Evolutionary conservation across 2,797 vertebrate species (phyloP), one percentile per base, ranked within the genome.

Genomic region (Buphagus erythrorhynchus): DNA sequence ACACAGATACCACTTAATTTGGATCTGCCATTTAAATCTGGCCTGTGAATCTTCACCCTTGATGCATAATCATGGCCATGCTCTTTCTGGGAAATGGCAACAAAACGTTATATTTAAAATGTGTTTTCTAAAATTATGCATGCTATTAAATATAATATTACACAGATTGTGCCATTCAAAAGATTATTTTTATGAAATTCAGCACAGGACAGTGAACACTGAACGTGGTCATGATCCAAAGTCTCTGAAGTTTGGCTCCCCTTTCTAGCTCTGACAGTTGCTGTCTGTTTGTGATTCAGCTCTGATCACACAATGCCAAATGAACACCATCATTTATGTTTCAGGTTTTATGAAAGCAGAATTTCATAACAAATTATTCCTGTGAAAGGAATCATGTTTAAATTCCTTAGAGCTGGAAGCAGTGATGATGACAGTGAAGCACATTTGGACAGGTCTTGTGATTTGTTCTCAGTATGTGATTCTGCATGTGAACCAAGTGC

Each of bases 331-430:
- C 1, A 13, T 59, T 63, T 76, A 38, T 48, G n/a, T 42, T 86
- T 82, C 62, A 57, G 42, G 48, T 84, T 69, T 57, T 63, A 59
- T 6, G 46, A 88, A 86, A n/a, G n/a, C 33, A 82, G 45, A 82
- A 52, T 55, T 54, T 57, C 16, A 95, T 40, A 84, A 75, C 8
- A 67, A 33, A 49, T 35, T 73, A 52, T 67, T 89, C 14, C 55
- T 65, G 19, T 74, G 55, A 36, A 85, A 86, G 42, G 40, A 83
- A 61, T 77, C 18, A 28, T 49, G 26, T 74, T 91, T 65, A 74
- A 69, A 92, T 80, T 88, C 52, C 35, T 57, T 57, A 13, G 40
- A 73, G 57, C 35, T 94, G 85, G 78, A 83, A 83, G 61, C 28
- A 74, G 36, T 12, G 55, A 17, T 84, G 46, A 25, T 13, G 33